Evolutionary conservation across 53 echinoderm and acorn worm genomes (phyloP).

Genomic region (Crossaster papposus): DNA sequence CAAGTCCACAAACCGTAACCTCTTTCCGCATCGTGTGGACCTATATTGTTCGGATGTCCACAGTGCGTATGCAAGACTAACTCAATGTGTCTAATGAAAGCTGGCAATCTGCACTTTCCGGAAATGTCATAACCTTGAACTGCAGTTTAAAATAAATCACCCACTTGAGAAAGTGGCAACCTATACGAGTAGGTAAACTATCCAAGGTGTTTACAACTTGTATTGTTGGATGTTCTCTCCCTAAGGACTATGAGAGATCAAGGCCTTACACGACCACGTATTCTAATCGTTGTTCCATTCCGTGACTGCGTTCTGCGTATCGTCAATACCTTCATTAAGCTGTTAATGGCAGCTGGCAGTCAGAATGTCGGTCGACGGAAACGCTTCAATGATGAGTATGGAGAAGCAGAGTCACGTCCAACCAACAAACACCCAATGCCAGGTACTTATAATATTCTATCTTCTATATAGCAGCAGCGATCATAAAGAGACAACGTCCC

Average conservation of each 20-base stretch:
- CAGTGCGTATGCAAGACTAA: too few relatives aligned
- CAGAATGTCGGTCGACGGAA: slow-evolving; percentile 88
- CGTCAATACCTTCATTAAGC: slow-evolving; percentile 76
- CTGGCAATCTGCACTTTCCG: too few relatives aligned
- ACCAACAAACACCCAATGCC: slow-evolving; percentile 72
- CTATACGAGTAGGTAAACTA: not conserved
- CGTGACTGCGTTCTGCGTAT: slow-evolving; percentile 76
- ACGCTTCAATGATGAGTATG: slow-evolving; percentile 89
- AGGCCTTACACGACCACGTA: slow-evolving; percentile 91
- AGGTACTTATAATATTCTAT: slow-evolving; percentile 60
- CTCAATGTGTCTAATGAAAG: too few relatives aligned
- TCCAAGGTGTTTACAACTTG: not conserved
- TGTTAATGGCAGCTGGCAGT: slow-evolving; percentile 68
- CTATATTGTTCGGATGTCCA: too few relatives aligned
- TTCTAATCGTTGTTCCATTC: slow-evolving; percentile 92
- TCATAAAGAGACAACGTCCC: too few relatives aligned
- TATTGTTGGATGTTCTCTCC: not conserved
- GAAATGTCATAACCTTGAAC: too few relatives aligned
- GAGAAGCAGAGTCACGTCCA: slow-evolving; percentile 43
- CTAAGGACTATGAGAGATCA: slow-evolving; percentile 84
- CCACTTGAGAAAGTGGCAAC: too few relatives aligned
- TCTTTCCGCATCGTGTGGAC: too few relatives aligned
- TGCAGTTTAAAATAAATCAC: too few relatives aligned
- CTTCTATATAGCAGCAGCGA: not conserved
- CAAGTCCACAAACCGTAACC: too few relatives aligned